Conservation (phyloP, 2,888 invertebrate genomes). For the Andrena fulva region DNA sequence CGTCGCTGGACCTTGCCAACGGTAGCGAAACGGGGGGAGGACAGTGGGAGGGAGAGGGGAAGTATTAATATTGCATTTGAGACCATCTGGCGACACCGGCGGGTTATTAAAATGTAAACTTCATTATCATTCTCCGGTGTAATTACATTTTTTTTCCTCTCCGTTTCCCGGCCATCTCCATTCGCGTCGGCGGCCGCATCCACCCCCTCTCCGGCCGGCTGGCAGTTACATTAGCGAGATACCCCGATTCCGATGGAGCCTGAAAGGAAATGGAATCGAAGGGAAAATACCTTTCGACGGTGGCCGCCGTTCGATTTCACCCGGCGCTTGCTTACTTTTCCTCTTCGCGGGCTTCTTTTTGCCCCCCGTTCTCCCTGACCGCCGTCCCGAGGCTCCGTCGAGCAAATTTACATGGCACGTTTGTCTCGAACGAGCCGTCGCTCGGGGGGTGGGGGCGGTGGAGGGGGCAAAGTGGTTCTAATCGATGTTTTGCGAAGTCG, state of each 20-base stretch:
- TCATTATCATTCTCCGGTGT: conserved; percentile 77
- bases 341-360: conserved; percentile 24
- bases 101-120: conserved; percentile 78
- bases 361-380: neutral
- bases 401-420: conserved; percentile 43
- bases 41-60: conserved; percentile 21
- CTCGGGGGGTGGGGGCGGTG: neutral
- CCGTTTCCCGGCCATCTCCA: conserved; percentile 1
- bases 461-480: conserved; percentile 36
- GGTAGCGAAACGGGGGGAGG: conserved; percentile 34
- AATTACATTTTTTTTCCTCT: conserved; percentile 73
- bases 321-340: conserved; percentile 39
- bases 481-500: conserved; percentile 29
- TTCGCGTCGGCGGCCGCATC: neutral
- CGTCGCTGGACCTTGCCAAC: conserved; percentile 19
- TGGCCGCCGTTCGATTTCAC: conserved; percentile 35
- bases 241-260: conserved; percentile 53
- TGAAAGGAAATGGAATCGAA: conserved; percentile 35
- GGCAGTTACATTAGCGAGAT: conserved; percentile 66
- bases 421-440: conserved; percentile 24
- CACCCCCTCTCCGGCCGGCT: neutral
- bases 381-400: neutral
- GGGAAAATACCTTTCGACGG: conserved; percentile 33
- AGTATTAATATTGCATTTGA: conserved; percentile 76
- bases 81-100: conserved; percentile 75